Base-by-base conservation (phyloP, 2,888 invertebrate genomes). In the Nomada lathburiana region DNA sequence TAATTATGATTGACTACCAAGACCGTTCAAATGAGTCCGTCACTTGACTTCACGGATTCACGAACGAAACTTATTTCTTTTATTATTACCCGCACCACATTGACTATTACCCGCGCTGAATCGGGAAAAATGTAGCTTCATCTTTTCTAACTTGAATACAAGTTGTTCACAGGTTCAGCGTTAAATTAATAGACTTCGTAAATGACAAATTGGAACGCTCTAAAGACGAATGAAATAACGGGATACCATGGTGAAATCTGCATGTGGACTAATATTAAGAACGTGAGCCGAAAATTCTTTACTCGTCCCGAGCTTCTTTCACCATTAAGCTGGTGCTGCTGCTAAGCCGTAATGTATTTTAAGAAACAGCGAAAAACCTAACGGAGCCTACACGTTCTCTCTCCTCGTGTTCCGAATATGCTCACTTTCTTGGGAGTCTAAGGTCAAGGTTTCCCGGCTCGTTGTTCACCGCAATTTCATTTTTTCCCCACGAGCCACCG, bases 381-480 rank as follows among this genome's bases (percentile, higher is more conserved):
- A 65, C 2, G 55, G 47, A 9, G 23, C 7, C 26, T 29, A 18
- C 20, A 26, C 44, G 29, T 53, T 16, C 55, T 57, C 29, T 44
- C 68, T 55, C 20, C 23, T 13, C 57, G n/a, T 47, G 55, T 70
- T 64, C 62, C 9, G 29, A 42, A 57, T 52, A 42, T 26, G 44
- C 50, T 10, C 36, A 16, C 62, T 18, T 60, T 20, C 16, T 63
- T 50, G 1, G 20, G 36, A 10, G 36, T 5, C 26, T 36, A 47
- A 76, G 77, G 65, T 86, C 80, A 85, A 86, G 82, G 82, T 82
- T 86, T 74, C 65, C 60, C 42, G 11, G 11, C 42, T 3, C n/a
- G 26, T 71, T 52, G 20, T 29, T 26, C 60, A 26, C 59, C 53
- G 75, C 50, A 50, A 70, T 73, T 73, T 73, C 67, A 74, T 63